These are phyloP conservation scores for Onthophagus taurus DNA, from an alignment of 1,140 invertebrate genomes.

Conservation along the genomic window DNA sequence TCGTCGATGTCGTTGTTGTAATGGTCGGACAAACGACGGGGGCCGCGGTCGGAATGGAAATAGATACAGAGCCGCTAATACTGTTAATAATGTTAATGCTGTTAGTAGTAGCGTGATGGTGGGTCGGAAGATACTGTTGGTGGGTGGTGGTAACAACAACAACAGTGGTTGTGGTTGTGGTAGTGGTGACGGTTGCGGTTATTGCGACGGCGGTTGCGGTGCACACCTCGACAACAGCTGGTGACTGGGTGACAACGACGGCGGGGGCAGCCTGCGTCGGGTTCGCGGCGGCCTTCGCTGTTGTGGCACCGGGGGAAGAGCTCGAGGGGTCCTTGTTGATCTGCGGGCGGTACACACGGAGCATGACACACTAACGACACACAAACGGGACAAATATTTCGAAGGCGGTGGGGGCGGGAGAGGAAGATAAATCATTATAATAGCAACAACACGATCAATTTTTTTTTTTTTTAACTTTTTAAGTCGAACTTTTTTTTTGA, in stretches of 20 bases:
- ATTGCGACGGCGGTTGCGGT: slow-evolving; percentile 29
- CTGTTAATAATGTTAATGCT: too few relatives aligned
- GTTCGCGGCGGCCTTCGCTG: slow-evolving; percentile 15
- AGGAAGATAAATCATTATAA: too few relatives aligned
- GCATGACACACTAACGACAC: slow-evolving; percentile 23
- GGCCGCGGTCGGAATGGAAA: slow-evolving; percentile 10
- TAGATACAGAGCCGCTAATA: too few relatives aligned
- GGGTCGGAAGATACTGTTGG: too few relatives aligned
- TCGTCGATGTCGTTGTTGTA: slow-evolving; percentile 11
- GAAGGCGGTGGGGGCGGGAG: too few relatives aligned
- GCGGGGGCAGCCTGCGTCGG: slow-evolving; percentile 13
- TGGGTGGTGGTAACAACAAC: slow-evolving; percentile 19
- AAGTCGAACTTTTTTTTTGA: too few relatives aligned
- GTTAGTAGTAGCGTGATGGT: too few relatives aligned
- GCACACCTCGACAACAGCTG: slow-evolving; percentile 34
- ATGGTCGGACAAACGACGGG: slow-evolving; percentile 14
- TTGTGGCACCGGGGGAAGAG: slow-evolving; percentile 18
- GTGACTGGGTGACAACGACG: too few relatives aligned
- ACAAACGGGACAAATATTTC: slow-evolving; percentile 7
- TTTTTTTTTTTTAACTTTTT: too few relatives aligned
- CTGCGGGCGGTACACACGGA: slow-evolving; percentile 39
- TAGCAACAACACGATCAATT: too few relatives aligned
- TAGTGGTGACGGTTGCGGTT: slow-evolving; percentile 31
- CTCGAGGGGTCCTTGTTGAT: slow-evolving; percentile 45
- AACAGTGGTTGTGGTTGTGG: too few relatives aligned